Evolutionary conservation across 2,888 invertebrate genomes (phyloP), one percentile per base, ranked within the genome.

Genomic region (Meta bourneti): DNA sequence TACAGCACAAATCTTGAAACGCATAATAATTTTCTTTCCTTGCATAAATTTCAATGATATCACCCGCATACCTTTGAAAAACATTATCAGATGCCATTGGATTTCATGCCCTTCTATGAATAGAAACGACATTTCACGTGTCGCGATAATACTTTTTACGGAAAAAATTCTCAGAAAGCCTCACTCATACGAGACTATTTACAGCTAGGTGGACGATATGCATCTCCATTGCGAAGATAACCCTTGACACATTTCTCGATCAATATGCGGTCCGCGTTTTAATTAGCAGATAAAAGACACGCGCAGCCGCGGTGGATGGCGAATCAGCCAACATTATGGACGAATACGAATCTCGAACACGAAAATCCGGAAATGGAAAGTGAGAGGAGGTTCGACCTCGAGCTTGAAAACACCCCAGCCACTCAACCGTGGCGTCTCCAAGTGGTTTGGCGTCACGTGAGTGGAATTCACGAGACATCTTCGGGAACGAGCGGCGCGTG

Each of bases 311-410:
- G 16, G 19, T 13, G n/a, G 51, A 8, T 16, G n/a, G 49, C 9
- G 0, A 19, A 20, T 72, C 72, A n/a, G 8, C n/a, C 7, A 2
- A 34, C 19, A 49, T 16, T 51, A 13, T 9, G 7, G 77, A 77
- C 51, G 77, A 77, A 77, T 77, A 77, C 51, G 49, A 77, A 79
- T 79, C 70, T 71, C 48, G 34, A 81, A 49, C n/a, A 49, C 49
- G 81, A 81, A 49, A 61, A 20, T 88, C 88, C 88, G 88, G 88
- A 88, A 88, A 88, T 61, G 61, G 75, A 81, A 88, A 88, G 87
- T 87, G 87, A 79, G 71, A 71, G 11, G 70, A 52, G 49, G 48
- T 77, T 77, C 85, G 70, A 78, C 85, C 85, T 85, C 83, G 83
- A 84, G 72, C 83, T 84, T 84, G 83, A 84, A 84, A 83, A 80